Conservation (phyloP, 1,140 invertebrate species). For the Onthophagus taurus region DNA sequence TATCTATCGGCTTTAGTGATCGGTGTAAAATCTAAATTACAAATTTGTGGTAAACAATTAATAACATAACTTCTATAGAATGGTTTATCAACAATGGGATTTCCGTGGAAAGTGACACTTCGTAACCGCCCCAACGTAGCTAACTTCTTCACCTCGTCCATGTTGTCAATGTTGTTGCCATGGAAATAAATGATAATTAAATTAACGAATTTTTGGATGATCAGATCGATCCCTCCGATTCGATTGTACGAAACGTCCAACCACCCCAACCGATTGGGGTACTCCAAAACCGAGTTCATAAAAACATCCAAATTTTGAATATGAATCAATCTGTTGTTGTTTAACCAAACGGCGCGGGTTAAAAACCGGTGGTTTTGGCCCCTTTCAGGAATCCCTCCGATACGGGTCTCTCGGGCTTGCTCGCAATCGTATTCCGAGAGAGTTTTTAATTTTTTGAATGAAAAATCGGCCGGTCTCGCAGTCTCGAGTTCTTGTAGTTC, state of each 20-base stretch:
- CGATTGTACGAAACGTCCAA: slow-evolving; percentile 46
- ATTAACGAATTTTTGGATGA: slow-evolving; percentile 29
- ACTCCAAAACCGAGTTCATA: slow-evolving; percentile 34
- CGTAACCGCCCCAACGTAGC: slow-evolving; percentile 35
- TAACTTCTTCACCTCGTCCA: slow-evolving; percentile 38
- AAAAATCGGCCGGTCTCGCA: slow-evolving; percentile 24
- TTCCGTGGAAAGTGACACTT: slow-evolving; percentile 46
- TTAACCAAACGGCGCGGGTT: slow-evolving; percentile 43
- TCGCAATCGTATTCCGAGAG: slow-evolving; percentile 14
- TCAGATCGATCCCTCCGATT: slow-evolving; percentile 36
- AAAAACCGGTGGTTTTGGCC: slow-evolving; percentile 36
- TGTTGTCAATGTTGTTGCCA: slow-evolving; percentile 41
- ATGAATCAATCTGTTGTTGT: slow-evolving; percentile 42
- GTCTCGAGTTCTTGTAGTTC: slow-evolving; percentile 12
- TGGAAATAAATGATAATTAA: slow-evolving; percentile 41
- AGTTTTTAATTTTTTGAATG: slow-evolving; percentile 23
- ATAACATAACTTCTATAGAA: slow-evolving; percentile 42
- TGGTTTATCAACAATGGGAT: slow-evolving; percentile 40
- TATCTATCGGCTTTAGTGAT: background rate
- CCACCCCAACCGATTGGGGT: slow-evolving; percentile 40
- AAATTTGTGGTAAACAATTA: slow-evolving; percentile 40
- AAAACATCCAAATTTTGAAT: slow-evolving; percentile 36
- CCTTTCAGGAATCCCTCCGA: slow-evolving; percentile 34
- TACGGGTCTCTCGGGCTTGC: slow-evolving; percentile 28
- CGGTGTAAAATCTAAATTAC: background rate